Percentiles rank a stretch among this genome's conserved stretches.
These are phyloP conservation scores for Synergus laeviventris DNA, from an alignment of 2,888 invertebrate species.

Conservation along the genomic window DNA sequence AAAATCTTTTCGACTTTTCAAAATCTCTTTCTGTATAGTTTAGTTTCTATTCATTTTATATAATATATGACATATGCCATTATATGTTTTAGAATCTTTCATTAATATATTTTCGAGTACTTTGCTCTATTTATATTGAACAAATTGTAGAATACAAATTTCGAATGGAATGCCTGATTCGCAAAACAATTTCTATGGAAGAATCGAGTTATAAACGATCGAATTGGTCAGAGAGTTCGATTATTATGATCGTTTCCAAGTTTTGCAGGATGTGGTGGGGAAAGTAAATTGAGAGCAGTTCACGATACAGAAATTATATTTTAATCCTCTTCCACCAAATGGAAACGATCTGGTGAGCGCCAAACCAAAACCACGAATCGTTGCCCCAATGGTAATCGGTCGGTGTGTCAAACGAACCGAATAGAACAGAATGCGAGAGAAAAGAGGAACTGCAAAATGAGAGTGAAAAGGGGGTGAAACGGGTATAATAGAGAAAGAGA, in stretches of 20 bases:
- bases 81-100: neutral
- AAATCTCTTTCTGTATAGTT: neutral
- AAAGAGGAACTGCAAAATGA: neutral
- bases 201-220: neutral
- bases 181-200: neutral
- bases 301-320: slow-evolving; percentile 20
- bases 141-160: neutral
- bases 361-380: slow-evolving; percentile 31
- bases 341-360: slow-evolving; percentile 29
- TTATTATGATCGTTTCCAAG: slow-evolving; percentile 7
- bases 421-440: slow-evolving; percentile 20
- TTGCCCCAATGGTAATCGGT: slow-evolving; percentile 17
- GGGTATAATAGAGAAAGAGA: neutral
- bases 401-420: slow-evolving; percentile 1
- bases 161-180: neutral
- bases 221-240: neutral
- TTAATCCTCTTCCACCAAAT: slow-evolving; percentile 21
- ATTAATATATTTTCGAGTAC: neutral
- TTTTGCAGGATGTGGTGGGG: neutral
- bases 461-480: slow-evolving; percentile 1
- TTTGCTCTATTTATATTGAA: neutral
- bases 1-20: slow-evolving; percentile 5
- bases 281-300: slow-evolving; percentile 12
- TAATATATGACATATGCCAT: too few species aligned
- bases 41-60: neutral